Conservation (phyloP, 1,140 invertebrate species). For the Drosophila jambulina region DNA sequence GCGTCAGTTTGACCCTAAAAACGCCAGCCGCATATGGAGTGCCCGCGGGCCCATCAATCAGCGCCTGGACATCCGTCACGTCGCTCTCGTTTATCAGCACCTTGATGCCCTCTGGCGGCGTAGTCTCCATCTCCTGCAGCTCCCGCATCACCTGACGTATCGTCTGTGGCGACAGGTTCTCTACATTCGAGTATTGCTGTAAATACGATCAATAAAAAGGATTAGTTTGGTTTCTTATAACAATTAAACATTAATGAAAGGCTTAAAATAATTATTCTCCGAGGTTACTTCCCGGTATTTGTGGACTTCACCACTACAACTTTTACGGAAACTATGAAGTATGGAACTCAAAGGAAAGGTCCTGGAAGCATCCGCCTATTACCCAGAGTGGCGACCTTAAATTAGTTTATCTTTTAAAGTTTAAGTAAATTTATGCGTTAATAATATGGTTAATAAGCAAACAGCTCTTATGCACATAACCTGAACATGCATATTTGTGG, state of each 20-base stretch:
- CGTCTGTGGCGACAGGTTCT: constrained; percentile 97
- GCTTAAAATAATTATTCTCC: neutral
- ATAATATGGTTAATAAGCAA: neutral
- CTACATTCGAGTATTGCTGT: constrained; percentile 93
- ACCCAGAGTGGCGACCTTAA: neutral
- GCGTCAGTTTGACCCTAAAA: constrained; percentile 95
- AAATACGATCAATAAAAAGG: neutral
- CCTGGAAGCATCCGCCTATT: neutral
- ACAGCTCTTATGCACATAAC: neutral
- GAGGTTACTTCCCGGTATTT: too few relatives aligned
- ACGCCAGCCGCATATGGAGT: constrained; percentile 94
- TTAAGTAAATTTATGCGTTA: neutral
- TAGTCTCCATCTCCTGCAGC: constrained; percentile 90
- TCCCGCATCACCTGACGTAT: constrained; percentile 94
- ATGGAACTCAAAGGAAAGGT: neutral
- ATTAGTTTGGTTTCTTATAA: constrained; percentile 1
- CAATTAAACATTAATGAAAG: neutral
- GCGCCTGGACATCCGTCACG: constrained; percentile 96
- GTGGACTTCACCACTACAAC: neutral
- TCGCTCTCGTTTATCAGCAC: constrained; percentile 95
- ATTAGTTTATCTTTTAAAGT: neutral
- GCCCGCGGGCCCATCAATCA: constrained; percentile 94
- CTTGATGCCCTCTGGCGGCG: constrained; percentile 95
- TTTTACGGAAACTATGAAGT: neutral
- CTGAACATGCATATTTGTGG: neutral